Conservation (phyloP, 2,113 vertebrate species). For the Nyctibius bracteatus region DNA sequence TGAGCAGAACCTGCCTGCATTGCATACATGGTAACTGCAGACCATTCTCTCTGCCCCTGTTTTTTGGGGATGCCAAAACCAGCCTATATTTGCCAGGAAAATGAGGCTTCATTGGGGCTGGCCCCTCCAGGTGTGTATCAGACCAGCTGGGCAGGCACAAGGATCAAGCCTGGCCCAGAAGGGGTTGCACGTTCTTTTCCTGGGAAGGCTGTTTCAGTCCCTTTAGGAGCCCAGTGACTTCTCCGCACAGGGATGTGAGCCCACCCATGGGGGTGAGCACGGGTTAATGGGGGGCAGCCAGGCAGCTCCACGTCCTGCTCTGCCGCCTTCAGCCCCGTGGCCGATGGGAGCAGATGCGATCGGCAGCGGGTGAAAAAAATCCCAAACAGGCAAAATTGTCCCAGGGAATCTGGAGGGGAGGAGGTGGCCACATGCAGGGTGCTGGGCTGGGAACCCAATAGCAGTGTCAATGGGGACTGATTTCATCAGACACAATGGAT, state of each 20-base stretch:
- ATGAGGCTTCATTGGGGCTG: background rate
- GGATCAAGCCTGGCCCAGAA: background rate
- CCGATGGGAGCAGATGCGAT: fast-evolving
- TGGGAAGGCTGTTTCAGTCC: background rate
- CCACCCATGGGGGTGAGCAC: background rate
- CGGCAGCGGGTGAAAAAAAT: fast-evolving
- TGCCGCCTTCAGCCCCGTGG: fast-evolving
- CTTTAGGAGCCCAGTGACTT: background rate
- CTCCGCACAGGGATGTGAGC: background rate
- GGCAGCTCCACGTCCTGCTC: background rate
- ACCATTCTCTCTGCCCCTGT: background rate
- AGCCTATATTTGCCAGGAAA: background rate
- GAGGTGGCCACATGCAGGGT: background rate
- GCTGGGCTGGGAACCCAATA: background rate
- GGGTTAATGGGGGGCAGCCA: background rate
- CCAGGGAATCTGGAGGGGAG: background rate
- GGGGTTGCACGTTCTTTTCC: background rate
- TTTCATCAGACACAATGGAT: background rate
- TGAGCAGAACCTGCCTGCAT: background rate
- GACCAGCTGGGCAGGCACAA: background rate
- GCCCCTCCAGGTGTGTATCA: background rate
- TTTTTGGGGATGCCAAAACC: background rate
- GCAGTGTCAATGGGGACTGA: background rate
- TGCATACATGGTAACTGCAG: background rate
- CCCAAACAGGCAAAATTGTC: fast-evolving